A percentile compares a stretch with the other conserved stretches of the same genome.
Evolutionary conservation across 2,113 vertebrate species (phyloP).

Genomic region (Siniperca chuatsi): DNA sequence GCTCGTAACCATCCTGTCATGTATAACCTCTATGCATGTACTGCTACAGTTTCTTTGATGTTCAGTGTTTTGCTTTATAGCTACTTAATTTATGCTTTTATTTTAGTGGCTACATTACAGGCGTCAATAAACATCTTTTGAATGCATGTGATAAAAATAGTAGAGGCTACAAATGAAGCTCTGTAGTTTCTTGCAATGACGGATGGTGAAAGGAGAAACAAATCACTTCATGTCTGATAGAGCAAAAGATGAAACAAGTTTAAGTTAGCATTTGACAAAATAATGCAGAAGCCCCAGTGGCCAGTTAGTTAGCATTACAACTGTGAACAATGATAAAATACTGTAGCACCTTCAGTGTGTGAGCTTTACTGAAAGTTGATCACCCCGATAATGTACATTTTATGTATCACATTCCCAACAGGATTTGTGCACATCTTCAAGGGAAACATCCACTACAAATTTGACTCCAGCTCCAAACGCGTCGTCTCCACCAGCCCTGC

Average conservation of each 20-base stretch:
- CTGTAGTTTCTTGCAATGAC: neutral
- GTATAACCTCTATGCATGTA: neutral
- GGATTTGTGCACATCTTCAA: slow-evolving; percentile 72
- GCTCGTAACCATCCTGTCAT: neutral
- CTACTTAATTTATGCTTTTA: neutral
- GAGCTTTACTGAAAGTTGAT: neutral
- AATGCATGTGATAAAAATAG: too few relatives aligned
- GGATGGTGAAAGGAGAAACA: neutral
- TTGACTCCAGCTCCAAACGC: slow-evolving; percentile 44
- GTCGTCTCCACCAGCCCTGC: slow-evolving; percentile 26
- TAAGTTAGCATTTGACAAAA: neutral
- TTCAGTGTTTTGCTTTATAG: too few relatives aligned
- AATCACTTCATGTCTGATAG: neutral
- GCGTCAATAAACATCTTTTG: neutral
- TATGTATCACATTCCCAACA: slow-evolving; percentile 18
- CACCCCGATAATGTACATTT: neutral
- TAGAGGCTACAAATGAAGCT: too few relatives aligned
- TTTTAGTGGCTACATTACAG: neutral
- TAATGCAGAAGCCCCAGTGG: neutral
- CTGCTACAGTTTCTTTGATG: neutral
- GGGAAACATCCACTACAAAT: slow-evolving; percentile 62
- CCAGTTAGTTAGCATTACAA: neutral
- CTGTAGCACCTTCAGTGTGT: neutral
- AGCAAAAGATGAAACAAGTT: neutral
- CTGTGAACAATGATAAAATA: neutral